These are phyloP conservation scores for Styela clava DNA, from an alignment of 23 tunicate genomes.

Conservation along the genomic window DNA sequence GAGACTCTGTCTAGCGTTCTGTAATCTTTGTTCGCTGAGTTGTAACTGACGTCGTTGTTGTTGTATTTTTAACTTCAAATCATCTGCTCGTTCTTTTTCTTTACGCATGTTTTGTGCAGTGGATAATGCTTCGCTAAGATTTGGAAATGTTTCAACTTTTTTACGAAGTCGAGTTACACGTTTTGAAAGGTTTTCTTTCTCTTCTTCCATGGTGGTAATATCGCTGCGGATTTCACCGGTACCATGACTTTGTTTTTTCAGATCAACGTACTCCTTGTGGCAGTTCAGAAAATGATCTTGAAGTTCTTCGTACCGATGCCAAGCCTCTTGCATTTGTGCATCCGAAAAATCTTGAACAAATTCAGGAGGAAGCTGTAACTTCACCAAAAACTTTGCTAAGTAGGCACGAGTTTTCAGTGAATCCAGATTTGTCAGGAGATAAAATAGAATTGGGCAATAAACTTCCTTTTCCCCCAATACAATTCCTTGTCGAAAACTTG, in stretches of 20 bases:
- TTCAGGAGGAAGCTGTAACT: conserved; percentile 81
- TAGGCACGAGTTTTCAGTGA: conserved; percentile 80
- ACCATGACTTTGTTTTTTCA: conserved; percentile 77
- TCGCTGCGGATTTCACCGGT: conserved; percentile 74
- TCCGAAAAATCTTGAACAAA: conserved; percentile 76
- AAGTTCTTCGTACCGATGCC: conserved; percentile 58
- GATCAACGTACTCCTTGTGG: conserved; percentile 69
- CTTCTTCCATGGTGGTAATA: conserved; percentile 95
- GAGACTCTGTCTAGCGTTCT: conserved; percentile 32
- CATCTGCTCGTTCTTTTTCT: conserved; percentile 82
- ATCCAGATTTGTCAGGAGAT: conserved; percentile 57
- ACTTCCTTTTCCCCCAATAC: conserved; percentile 78
- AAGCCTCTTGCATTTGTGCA: conserved; percentile 68
- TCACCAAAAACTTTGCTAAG: conserved; percentile 76
- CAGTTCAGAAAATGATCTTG: conserved; percentile 51
- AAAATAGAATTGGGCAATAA: conserved; percentile 61
- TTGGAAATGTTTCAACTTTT: conserved; percentile 81
- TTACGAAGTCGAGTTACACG: conserved; percentile 80
- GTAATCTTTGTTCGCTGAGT: conserved; percentile 65
- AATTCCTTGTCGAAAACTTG: conserved; percentile 87
- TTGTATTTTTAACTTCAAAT: conserved; percentile 62
- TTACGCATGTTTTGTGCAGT: conserved; percentile 81
- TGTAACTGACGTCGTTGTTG: conserved; percentile 85
- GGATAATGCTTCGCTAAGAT: conserved; percentile 57
- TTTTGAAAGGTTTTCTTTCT: conserved; percentile 90